Evolutionary conservation across 2,113 vertebrate genomes (phyloP), one percentile per base, ranked within the genome.

Genomic region (Acinonyx jubatus): DNA sequence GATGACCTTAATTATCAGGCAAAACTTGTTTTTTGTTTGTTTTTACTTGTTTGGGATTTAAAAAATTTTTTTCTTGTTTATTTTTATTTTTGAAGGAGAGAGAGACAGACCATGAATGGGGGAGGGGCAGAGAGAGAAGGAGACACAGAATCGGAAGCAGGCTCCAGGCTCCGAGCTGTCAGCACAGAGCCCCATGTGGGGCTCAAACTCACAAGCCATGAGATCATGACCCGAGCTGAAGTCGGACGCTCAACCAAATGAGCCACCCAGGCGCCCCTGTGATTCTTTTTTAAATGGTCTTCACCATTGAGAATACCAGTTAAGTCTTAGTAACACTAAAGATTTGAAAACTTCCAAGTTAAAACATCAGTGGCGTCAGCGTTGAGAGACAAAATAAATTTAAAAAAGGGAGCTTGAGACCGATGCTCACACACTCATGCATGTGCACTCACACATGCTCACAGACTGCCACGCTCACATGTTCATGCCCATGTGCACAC

Each of bases 391-490:
- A 48, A 87, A 83, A 10, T 6, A 3, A 16, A 4, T 27, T 50
- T 29, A 57, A 82, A 69, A 50, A 71, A 71, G 23, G 74, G 36
- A 52, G n/a, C 16, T 41, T 11, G 33, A 48, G 73, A 25, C 9
- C 33, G 18, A 18, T 7, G 27, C 27, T 8, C 71, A n/a, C 50
- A 16, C 7, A 0, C 3, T 4, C 65, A 14, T 2, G 14, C 2
- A n/a, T 27, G 1, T 23, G 5, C n/a, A 2, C 5, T 15, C 11
- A 29, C 16, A 19, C 19, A 12, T 31, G 36, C 6, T 21, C 6
- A 3, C 18, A 9, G 21, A 10, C 21, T 45, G 73, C 21, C 36
- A 29, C 41, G 0, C n/a, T 4, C 4, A 36, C 0, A 1, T 45
- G 45, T 9, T 45, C 45, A 45, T 45, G 45, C 45, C 45, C 45